Evolutionary conservation across 2,888 invertebrate species (phyloP), one percentile per base, ranked within the genome.

Genomic region (Eupsilia transversa): DNA sequence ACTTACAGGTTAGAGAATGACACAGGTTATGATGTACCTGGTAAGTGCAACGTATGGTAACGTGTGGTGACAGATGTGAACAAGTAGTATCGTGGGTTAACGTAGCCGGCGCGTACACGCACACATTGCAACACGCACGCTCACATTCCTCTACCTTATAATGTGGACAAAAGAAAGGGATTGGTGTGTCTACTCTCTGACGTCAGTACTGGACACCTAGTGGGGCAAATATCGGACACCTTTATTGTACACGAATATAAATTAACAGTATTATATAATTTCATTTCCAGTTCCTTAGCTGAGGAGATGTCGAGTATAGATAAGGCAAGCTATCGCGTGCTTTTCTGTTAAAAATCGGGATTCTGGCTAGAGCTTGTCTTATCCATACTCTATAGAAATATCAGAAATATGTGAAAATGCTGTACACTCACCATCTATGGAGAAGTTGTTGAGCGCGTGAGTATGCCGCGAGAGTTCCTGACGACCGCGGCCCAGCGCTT

Each of bases 401-500:
- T 57, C 38, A 43, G 9, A 46, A 35, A 46, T 10, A 33, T 10
- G 2, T 43, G 2, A 30, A 14, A 35, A 23, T n/a, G 38, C 0
- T 27, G 46, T 43, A 20, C 79, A 90, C 93, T 88, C 89, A 96
- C 96, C 96, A 88, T 96, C 96, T 73, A 96, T 94, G 60, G 96
- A 94, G 93, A 95, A 96, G 91, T 92, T 95, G 87, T 90, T 93
- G 75, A 95, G 93, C 83, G 94, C 88, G 86, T 94, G 94, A 74
- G 94, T 87, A 85, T 94, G 95, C 85, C 94, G 93, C 90, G 94
- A 91, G 84, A 94, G 88, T 84, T 96, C 96, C 80, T 93, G 96
- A 86, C 96, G 97, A 82, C 96, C 95, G 90, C 97, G 96, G 88
- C 96, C 93, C 92, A 98, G 93, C 96, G 98, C 97, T 72, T 98